Conservation (phyloP, 2,113 vertebrate genomes). For the Pelecanoides urinatrix region DNA sequence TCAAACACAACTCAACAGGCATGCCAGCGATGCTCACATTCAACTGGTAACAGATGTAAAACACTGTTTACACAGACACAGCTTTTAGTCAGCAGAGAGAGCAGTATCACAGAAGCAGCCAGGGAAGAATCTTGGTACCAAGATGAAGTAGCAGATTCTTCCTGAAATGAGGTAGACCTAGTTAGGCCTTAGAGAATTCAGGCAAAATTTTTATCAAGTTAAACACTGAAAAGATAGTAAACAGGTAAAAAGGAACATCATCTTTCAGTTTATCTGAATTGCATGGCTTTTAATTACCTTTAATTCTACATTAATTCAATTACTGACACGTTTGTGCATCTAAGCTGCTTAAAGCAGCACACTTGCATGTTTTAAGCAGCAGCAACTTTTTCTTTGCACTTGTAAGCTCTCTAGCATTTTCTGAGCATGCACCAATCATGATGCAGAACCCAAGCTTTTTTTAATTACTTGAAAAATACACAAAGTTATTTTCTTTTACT, state of each 20-base stretch:
- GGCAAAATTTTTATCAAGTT: not conserved
- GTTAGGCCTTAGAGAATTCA: not conserved
- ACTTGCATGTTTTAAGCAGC: not conserved
- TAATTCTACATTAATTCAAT: not conserved
- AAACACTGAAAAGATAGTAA: not conserved
- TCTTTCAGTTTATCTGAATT: not conserved
- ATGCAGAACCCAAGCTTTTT: not conserved
- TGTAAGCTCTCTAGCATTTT: not conserved
- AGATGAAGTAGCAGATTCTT: not conserved
- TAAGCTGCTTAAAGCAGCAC: not conserved
- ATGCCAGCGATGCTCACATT: fast-evolving
- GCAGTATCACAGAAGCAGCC: not conserved
- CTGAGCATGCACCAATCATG: fast-evolving
- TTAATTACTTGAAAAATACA: not conserved
- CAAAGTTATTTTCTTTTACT: not conserved
- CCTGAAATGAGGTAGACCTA: not conserved
- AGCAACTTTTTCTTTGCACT: not conserved
- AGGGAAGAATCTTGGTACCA: not conserved
- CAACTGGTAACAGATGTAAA: not conserved
- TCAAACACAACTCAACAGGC: not conserved
- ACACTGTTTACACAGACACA: not conserved
- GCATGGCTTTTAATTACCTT: not conserved
- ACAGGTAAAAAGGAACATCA: not conserved
- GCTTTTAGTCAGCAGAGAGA: not conserved
- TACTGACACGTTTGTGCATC: not conserved